Conservation (phyloP, 2,888 invertebrate species). For the Morpho deidamia region DNA sequence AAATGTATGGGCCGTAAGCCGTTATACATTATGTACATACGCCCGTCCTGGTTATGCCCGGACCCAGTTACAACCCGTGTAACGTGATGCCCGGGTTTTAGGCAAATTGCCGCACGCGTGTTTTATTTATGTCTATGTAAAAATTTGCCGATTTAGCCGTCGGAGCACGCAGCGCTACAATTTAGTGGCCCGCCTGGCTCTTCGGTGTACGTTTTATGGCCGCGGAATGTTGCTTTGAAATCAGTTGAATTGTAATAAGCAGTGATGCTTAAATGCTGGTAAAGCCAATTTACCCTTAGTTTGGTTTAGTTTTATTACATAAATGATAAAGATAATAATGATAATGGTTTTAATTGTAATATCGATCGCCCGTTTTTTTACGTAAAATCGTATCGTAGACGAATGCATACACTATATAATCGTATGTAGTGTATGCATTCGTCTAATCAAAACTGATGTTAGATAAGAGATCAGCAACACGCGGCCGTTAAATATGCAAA, state of each 20-base stretch:
- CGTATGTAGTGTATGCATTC: no score
- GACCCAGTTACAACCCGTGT: conserved; percentile 21
- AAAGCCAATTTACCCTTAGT: not conserved
- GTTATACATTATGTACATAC: conserved; percentile 23
- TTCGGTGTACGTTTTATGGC: conserved; percentile 38
- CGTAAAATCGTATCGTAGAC: no score
- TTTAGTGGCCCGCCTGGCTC: conserved; percentile 37
- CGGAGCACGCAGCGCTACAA: conserved; percentile 38
- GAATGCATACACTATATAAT: no score
- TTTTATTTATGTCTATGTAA: conserved; percentile 68
- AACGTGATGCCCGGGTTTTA: conserved; percentile 51
- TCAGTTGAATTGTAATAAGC: conserved; percentile 32
- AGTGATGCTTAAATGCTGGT: no score
- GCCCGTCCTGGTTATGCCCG: conserved; percentile 12
- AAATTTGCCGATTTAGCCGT: conserved; percentile 56
- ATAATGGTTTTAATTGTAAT: no score
- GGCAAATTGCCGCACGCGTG: conserved; percentile 63
- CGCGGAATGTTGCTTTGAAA: conserved; percentile 34
- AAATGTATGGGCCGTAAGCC: conserved; percentile 2
- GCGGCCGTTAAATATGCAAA: no score
- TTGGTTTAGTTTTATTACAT: not conserved
- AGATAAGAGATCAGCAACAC: no score
- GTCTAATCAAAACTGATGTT: no score
- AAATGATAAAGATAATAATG: no score
- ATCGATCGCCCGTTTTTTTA: no score